Evolutionary conservation across 2,888 invertebrate species (phyloP).

Genomic region (Scaptomyza reducta): DNA sequence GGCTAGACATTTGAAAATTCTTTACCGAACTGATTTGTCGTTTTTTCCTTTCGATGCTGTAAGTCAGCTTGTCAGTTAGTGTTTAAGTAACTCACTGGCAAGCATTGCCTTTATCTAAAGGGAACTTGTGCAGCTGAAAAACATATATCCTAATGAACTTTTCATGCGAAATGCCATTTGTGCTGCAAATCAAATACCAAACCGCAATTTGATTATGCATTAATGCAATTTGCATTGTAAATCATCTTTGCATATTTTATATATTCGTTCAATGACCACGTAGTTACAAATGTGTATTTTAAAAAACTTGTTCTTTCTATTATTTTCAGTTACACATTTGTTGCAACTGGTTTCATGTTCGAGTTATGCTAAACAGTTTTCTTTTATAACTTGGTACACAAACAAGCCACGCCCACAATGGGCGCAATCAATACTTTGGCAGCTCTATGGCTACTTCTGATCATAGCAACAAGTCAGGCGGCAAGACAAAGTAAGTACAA

Average conservation of each 20-base stretch:
- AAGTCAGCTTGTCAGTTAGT: slow-evolving; percentile 39
- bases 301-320: not conserved
- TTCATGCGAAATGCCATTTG: slow-evolving; percentile 1
- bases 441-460: slow-evolving; percentile 48
- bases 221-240: slow-evolving; percentile 25
- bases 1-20: slow-evolving; percentile 4
- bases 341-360: slow-evolving; percentile 5
- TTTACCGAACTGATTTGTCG: not conserved
- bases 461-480: slow-evolving; percentile 53
- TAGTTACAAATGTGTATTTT: not conserved
- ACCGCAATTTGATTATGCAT: slow-evolving; percentile 28
- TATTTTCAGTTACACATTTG: slow-evolving; percentile 25
- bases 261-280: not conserved
- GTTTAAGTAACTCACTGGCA: slow-evolving; percentile 4
- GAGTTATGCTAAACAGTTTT: slow-evolving; percentile 19
- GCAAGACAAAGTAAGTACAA: slow-evolving; percentile 70
- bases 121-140: slow-evolving; percentile 17
- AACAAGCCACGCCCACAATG: slow-evolving; percentile 57
- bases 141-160: slow-evolving; percentile 35
- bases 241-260: slow-evolving; percentile 5
- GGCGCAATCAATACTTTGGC: slow-evolving; percentile 34
- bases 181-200: not conserved
- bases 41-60: slow-evolving; percentile 24
- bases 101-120: slow-evolving; percentile 26
- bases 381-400: slow-evolving; percentile 9